Evolutionary conservation across 2,113 vertebrate species (phyloP), one percentile per base, ranked within the genome.

Genomic region (Laterallus jamaicensis): DNA sequence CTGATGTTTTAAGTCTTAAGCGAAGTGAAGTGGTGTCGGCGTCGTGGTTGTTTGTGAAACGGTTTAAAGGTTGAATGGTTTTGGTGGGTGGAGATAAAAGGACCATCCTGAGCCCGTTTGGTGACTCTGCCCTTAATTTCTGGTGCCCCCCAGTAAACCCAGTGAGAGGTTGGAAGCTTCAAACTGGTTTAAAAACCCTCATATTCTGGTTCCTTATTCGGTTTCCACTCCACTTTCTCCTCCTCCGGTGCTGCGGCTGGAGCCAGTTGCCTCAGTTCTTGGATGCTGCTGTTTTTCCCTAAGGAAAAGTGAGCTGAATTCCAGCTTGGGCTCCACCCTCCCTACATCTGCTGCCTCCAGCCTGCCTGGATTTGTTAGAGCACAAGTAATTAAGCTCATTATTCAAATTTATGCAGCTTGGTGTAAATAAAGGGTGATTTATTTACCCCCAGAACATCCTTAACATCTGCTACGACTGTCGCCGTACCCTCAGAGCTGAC

Each of bases 81-180:
- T 55, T 62, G 79, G 74, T 77, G 75, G 67, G 70, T 70, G 71
- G 60, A 88, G 80, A 94, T 90, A 92, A 95, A 91, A 88, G 82
- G 82, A 87, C 50, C 63, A 3, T 73, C 37, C 75, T 49, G 73
- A 75, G 69, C 20, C 49, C 42, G 15, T 7, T 7, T 56, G 10
- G 5, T 15, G 76, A 11, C 39, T 90, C 55, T 47, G 86, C 89
- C 44, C 78, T 74, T 39, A 11, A 24, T 91, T 79, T 63, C 39
- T 67, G 77, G 22, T 35, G 28, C 44, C 44, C 44, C 44, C 44
- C 44, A 47, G 44, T 47, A 47, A 47, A 47, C 44, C 44, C 44
- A 47, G 14, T 2, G 29, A 26, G 39, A 55, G n/a, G 29, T 21
- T 2, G 39, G 70, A 73, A 8, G 39, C 21, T 59, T 18, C 15